phyloP scores from a whole-genome alignment of 2,888 invertebrate species.

The Drosophila barbarae region DNA sequence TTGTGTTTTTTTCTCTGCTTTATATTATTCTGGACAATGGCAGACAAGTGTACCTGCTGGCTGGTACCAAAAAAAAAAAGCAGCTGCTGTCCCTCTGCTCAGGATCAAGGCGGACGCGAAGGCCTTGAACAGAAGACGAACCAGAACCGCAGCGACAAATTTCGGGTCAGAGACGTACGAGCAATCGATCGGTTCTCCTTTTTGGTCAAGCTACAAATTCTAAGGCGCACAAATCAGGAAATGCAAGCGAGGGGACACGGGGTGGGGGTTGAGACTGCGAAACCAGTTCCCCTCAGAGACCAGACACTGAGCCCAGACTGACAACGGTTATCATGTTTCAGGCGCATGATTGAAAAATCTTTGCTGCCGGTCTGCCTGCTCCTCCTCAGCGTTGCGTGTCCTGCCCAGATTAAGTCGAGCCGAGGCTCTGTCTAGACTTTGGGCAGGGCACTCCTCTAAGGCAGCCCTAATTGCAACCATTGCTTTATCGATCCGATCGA shows the following conservation, averaged over 20 bases:
- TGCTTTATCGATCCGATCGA: slow-evolving; percentile 59
- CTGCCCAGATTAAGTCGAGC: slow-evolving; percentile 62
- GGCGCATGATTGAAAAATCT: slow-evolving; percentile 69
- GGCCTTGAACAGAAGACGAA: slow-evolving; percentile 60
- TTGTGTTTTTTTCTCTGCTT: not conserved
- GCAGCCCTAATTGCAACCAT: slow-evolving; percentile 68
- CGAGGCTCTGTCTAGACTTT: slow-evolving; percentile 59
- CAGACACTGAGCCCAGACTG: slow-evolving; percentile 34
- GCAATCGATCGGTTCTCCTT: slow-evolving; percentile 1
- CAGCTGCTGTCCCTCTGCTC: slow-evolving; percentile 55
- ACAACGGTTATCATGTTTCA: slow-evolving; percentile 69
- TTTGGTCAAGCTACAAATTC: slow-evolving; percentile 60
- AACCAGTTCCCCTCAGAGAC: slow-evolving; percentile 53
- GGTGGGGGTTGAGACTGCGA: slow-evolving; percentile 16
- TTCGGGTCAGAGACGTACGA: slow-evolving; percentile 46
- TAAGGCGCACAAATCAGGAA: slow-evolving; percentile 70
- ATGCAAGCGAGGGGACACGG: slow-evolving; percentile 53
- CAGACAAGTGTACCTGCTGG: slow-evolving; percentile 69
- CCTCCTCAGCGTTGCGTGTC: slow-evolving; percentile 58
- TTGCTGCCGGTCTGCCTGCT: slow-evolving; percentile 29
- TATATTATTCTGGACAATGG: slow-evolving; percentile 45
- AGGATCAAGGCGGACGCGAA: slow-evolving; percentile 19
- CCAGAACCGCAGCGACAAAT: slow-evolving; percentile 65
- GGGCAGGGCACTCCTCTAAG: slow-evolving; percentile 26
- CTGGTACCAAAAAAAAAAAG: slow-evolving; percentile 32